Percentiles rank a stretch among this genome's conserved stretches.
Conservation (phyloP, 2,888 invertebrate genomes). For the Drosophila lutescens region DNA sequence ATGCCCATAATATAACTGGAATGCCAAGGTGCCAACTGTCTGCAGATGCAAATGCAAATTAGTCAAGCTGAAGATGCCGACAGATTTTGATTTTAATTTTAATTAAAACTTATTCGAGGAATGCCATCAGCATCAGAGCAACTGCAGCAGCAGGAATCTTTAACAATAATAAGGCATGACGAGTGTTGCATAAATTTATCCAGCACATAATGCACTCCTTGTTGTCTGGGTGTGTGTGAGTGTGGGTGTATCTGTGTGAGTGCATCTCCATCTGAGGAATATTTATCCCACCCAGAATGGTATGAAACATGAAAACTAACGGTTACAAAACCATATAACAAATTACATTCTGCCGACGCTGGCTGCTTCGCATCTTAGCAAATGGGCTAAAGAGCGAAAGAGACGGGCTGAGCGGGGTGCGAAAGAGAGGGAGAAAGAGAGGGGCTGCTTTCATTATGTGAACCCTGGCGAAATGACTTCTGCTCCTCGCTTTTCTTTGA, state of each 20-base stretch:
- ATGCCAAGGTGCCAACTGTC: conserved; percentile 38
- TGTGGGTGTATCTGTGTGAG: neutral
- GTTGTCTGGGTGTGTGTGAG: neutral
- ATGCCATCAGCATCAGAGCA: conserved; percentile 12
- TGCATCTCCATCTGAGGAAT: neutral
- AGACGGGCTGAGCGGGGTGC: neutral
- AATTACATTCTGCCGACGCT: conserved; percentile 51
- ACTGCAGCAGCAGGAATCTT: conserved; percentile 20
- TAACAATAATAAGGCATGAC: conserved; percentile 50
- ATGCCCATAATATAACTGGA: neutral
- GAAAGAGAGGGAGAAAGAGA: neutral
- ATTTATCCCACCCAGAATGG: neutral
- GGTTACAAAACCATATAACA: conserved; percentile 54
- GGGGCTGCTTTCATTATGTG: conserved; percentile 39
- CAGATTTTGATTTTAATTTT: conserved; percentile 51
- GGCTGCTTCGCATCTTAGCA: conserved; percentile 7
- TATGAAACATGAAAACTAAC: conserved; percentile 36
- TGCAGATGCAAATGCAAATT: conserved; percentile 41
- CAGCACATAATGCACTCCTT: conserved; percentile 27
- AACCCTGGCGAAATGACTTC: conserved; percentile 37
- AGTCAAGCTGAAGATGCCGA: conserved; percentile 18
- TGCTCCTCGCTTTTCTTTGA: conserved; percentile 18
- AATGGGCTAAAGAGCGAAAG: neutral
- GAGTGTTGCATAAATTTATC: conserved; percentile 49
- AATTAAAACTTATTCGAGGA: conserved; percentile 49